Percentiles rank a stretch among this genome's conserved stretches.
These are phyloP conservation scores for Eucidaris tribuloides DNA, from an alignment of 35 echinoderm and acorn worm species.

Conservation along the genomic window DNA sequence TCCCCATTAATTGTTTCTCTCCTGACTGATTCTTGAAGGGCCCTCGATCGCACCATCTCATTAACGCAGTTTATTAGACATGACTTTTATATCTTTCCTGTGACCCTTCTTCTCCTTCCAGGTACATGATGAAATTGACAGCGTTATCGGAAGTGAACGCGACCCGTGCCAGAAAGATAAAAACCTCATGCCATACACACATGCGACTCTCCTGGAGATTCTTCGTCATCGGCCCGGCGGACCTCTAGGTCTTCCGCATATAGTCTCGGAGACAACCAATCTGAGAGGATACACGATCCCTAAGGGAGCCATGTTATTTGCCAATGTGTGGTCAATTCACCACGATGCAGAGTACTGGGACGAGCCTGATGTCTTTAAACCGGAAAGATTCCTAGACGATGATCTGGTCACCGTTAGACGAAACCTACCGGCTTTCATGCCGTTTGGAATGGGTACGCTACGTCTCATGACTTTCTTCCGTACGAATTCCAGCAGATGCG, in stretches of 20 bases:
- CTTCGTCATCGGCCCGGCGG: background rate
- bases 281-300: constrained; percentile 31
- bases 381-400: constrained; percentile 27
- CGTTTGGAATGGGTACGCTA: constrained; percentile 16
- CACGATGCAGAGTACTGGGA: constrained; percentile 9
- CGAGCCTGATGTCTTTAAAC: constrained; percentile 35
- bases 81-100: background rate
- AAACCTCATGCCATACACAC: background rate
- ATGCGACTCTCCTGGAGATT: background rate
- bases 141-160: background rate
- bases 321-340: constrained; percentile 41
- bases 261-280: background rate
- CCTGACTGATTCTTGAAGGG: background rate
- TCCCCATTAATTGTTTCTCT: background rate
- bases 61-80: background rate
- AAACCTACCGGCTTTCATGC: background rate
- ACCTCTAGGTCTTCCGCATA: constrained; percentile 37
- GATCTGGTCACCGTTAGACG: background rate
- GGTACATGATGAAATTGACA: constrained; percentile 1
- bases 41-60: background rate
- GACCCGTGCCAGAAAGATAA: background rate
- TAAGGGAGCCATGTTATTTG: background rate
- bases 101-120: too few relatives aligned
- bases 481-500: too few relatives aligned
- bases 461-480: background rate